Conservation (phyloP, 2,797 vertebrate species). For the Hyperoplus lanceolatus region DNA sequence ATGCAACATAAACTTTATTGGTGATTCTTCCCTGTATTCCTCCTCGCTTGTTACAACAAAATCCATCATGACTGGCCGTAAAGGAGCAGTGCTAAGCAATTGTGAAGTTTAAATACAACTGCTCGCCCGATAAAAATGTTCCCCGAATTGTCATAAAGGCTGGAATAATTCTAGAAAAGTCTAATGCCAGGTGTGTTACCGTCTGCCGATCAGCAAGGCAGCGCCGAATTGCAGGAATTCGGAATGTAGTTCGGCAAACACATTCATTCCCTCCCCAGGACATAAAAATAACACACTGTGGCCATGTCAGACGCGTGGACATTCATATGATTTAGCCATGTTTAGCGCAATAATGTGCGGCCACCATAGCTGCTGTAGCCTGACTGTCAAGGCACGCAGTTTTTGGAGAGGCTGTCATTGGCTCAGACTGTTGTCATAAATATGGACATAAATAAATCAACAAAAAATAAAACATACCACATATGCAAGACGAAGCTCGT, state of each 20-base stretch:
- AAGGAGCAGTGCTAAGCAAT: neutral
- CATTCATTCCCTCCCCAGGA: neutral
- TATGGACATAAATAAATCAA: neutral
- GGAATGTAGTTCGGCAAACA: slow-evolving; percentile 39
- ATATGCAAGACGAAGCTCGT: slow-evolving; percentile 69
- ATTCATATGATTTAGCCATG: slow-evolving; percentile 13
- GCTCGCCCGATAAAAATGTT: neutral
- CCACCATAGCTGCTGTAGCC: slow-evolving; percentile 7
- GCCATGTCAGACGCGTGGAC: slow-evolving; percentile 25
- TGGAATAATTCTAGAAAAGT: neutral
- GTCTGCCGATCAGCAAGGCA: neutral
- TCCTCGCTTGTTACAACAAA: neutral
- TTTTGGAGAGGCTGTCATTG: slow-evolving; percentile 56
- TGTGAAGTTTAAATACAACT: slow-evolving; percentile 27
- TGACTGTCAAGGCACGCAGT: slow-evolving; percentile 19
- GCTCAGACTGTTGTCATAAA: slow-evolving; percentile 41
- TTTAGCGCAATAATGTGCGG: neutral
- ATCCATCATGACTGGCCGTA: neutral
- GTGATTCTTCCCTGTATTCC: neutral
- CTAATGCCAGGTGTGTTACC: slow-evolving; percentile 5
- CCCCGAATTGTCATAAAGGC: slow-evolving; percentile 29
- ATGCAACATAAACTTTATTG: slow-evolving; percentile 17
- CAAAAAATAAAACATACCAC: slow-evolving; percentile 70
- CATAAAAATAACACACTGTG: slow-evolving; percentile 15
- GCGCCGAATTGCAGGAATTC: slow-evolving; percentile 17